phyloP scores from a whole-genome alignment of 1,140 invertebrate genomes.

The Nymphalis io region DNA sequence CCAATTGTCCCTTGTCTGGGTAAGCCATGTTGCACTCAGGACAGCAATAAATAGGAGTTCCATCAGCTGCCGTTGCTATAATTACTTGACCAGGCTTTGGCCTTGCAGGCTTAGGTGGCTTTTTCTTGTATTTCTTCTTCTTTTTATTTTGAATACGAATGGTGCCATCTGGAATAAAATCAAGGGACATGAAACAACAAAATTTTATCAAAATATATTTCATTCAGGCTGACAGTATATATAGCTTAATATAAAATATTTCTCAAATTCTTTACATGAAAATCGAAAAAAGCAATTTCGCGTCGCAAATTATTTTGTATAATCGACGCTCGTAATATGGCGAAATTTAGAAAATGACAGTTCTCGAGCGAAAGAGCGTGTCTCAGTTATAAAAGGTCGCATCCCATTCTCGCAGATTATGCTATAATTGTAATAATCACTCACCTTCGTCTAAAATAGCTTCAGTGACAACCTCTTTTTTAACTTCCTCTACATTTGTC shows the following conservation, averaged over 20 bases:
- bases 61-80: constrained; percentile 87
- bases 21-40: constrained; percentile 91
- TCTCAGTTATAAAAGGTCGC: too few species aligned
- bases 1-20: constrained; percentile 87
- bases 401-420: too few species aligned
- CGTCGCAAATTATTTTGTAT: too few species aligned
- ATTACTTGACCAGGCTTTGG: constrained; percentile 87
- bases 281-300: too few species aligned
- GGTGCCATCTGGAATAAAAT: constrained; percentile 49
- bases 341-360: too few species aligned
- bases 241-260: too few species aligned
- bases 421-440: neutral
- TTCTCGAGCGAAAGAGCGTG: too few species aligned
- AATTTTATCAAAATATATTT: too few species aligned
- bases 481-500: constrained; percentile 32
- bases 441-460: constrained; percentile 54
- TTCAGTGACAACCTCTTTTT: constrained; percentile 45
- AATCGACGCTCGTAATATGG: too few species aligned
- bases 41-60: constrained; percentile 87
- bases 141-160: constrained; percentile 81
- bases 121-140: constrained; percentile 91
- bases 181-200: neutral
- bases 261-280: too few species aligned
- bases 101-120: constrained; percentile 86
- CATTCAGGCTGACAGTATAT: too few species aligned